phyloP scores from a whole-genome alignment of 1,140 invertebrate species.

The Hyles vespertilio region DNA sequence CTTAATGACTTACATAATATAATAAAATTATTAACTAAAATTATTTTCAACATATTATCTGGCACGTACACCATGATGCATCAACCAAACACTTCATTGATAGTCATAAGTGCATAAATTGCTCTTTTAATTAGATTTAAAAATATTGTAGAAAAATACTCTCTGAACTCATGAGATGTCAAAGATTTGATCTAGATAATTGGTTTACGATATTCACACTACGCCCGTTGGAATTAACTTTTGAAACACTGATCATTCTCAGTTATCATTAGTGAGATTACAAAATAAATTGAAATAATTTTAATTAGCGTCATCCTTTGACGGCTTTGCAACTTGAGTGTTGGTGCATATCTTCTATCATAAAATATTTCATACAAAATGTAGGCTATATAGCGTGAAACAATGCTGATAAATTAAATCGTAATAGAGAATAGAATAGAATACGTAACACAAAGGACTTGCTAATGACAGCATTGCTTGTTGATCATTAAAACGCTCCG shows the following conservation, averaged over 20 bases:
- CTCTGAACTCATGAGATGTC: conserved; percentile 60
- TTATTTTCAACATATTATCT: conserved; percentile 68
- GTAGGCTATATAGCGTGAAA: too few species aligned
- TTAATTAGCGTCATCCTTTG: too few species aligned
- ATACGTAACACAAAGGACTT: too few species aligned
- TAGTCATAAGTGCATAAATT: conserved; percentile 67
- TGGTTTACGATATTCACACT: conserved; percentile 45
- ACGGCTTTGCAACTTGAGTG: too few species aligned
- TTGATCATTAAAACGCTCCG: too few species aligned
- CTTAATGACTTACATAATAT: conserved; percentile 75
- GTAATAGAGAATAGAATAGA: too few species aligned
- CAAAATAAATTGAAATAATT: conserved; percentile 9
- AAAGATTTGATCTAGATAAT: conserved; percentile 60
- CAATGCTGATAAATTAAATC: too few species aligned
- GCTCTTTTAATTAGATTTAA: conserved; percentile 60
- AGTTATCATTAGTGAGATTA: conserved; percentile 60
- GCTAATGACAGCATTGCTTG: too few species aligned
- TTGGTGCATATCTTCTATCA: neutral
- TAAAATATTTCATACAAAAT: conserved; percentile 1
- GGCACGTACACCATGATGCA: conserved; percentile 67
- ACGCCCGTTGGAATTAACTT: conserved; percentile 43
- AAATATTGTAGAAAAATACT: conserved; percentile 74
- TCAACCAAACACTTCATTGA: conserved; percentile 70
- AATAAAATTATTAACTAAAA: conserved; percentile 76
- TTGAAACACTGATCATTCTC: conserved; percentile 35